Evolutionary conservation across 2,888 invertebrate genomes (phyloP).

Genomic region (Trichopoda pennipes): DNA sequence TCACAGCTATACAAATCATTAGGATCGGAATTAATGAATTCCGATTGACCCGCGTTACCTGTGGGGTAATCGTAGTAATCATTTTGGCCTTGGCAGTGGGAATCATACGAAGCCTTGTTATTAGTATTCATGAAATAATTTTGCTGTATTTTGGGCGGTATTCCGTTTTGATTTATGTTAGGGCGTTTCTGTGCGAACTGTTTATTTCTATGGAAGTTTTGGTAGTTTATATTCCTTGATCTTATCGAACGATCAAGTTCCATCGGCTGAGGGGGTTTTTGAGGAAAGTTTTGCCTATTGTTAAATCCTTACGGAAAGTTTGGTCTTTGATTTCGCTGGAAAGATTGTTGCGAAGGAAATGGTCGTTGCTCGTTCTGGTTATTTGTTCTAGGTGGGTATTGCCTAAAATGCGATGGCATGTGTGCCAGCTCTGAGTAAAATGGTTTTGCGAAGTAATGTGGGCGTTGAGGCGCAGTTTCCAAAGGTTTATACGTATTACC

Average conservation of each 20-base stretch:
- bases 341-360: background rate
- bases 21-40: no score
- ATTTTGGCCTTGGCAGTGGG: background rate
- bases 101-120: background rate
- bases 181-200: conserved; percentile 5
- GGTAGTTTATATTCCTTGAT: no score
- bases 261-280: no score
- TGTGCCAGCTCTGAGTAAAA: no score
- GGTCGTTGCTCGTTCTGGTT: background rate
- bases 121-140: conserved; percentile 11
- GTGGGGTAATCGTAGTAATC: background rate
- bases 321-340: background rate
- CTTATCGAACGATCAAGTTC: no score
- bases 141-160: background rate
- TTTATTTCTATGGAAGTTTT: conserved; percentile 5
- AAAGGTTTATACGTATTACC: no score
- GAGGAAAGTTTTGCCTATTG: no score
- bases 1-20: no score
- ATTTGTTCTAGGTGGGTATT: no score
- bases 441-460: no score
- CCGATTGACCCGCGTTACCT: background rate
- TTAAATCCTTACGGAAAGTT: background rate
- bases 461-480: no score
- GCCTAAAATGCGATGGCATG: no score
- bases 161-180: background rate